Percentiles rank a stretch among this genome's conserved stretches.
These are phyloP conservation scores for Brenthis daphne DNA, from an alignment of 2,888 invertebrate species.

Conservation along the genomic window DNA sequence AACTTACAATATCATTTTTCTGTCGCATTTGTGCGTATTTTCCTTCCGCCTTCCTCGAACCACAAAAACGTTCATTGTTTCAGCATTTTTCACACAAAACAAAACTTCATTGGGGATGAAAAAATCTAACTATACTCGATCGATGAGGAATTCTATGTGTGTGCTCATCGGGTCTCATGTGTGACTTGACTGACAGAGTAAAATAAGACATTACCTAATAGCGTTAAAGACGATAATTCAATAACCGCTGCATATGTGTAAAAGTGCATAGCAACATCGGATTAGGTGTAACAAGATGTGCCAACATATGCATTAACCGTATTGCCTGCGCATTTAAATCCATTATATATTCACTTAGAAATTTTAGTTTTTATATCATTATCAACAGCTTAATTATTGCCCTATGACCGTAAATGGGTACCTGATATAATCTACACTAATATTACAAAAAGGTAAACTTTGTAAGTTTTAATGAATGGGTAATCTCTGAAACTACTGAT, in stretches of 20 bases:
- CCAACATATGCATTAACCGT: constrained; percentile 5
- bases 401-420: too few relatives aligned
- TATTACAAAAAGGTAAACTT: too few relatives aligned
- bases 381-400: too few relatives aligned
- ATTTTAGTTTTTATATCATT: not conserved
- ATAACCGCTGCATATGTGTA: constrained; percentile 3
- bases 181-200: constrained; percentile 16
- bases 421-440: too few relatives aligned
- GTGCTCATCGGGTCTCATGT: constrained; percentile 15
- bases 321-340: constrained; percentile 4
- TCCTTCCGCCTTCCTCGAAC: not conserved
- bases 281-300: constrained; percentile 25
- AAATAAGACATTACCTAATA: constrained; percentile 16
- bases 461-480: too few relatives aligned
- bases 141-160: constrained; percentile 17
- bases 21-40: constrained; percentile 19
- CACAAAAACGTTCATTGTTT: not conserved
- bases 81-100: not conserved
- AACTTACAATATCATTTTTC: constrained; percentile 32
- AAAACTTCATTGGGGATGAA: not conserved
- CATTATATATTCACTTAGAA: not conserved
- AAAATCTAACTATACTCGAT: constrained; percentile 8
- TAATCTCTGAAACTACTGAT: too few relatives aligned
- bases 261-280: constrained; percentile 22
- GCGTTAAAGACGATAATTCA: constrained; percentile 19